These are phyloP conservation scores for Macrosoma leucophasiata DNA, from an alignment of 2,888 invertebrate genomes.

Conservation along the genomic window DNA sequence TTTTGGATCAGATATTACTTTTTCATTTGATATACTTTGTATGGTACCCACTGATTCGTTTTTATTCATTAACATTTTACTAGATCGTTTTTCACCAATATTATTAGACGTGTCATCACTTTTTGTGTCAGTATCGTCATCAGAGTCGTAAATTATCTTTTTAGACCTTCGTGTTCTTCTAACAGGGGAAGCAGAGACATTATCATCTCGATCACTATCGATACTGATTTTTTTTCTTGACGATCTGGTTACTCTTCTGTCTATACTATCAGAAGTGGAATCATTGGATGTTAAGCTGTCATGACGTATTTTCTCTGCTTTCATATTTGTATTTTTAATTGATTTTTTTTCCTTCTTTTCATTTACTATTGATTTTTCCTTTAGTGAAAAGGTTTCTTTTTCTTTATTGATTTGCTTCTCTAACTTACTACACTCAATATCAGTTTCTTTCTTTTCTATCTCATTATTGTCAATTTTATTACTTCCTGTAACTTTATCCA, in stretches of 20 bases:
- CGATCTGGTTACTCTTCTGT: constrained; percentile 39
- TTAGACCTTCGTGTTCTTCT: no score
- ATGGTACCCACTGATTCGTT: no score
- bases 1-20: constrained; percentile 41
- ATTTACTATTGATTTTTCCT: no score
- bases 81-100: not conserved
- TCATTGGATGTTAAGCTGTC: no score
- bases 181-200: no score
- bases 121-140: no score
- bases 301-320: no score
- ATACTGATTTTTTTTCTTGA: constrained; percentile 32
- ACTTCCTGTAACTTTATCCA: constrained; percentile 15
- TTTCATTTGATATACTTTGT: no score
- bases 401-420: constrained; percentile 1
- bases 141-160: no score
- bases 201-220: no score
- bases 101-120: no score
- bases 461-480: constrained; percentile 14
- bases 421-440: constrained; percentile 12
- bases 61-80: constrained; percentile 12
- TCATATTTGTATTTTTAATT: constrained; percentile 11
- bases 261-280: constrained; percentile 13
- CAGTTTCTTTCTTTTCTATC: constrained; percentile 18
- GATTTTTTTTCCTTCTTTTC: constrained; percentile 17
- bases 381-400: no score